phyloP scores from a whole-genome alignment of 2,888 invertebrate species.

The Agrotis ipsilon region DNA sequence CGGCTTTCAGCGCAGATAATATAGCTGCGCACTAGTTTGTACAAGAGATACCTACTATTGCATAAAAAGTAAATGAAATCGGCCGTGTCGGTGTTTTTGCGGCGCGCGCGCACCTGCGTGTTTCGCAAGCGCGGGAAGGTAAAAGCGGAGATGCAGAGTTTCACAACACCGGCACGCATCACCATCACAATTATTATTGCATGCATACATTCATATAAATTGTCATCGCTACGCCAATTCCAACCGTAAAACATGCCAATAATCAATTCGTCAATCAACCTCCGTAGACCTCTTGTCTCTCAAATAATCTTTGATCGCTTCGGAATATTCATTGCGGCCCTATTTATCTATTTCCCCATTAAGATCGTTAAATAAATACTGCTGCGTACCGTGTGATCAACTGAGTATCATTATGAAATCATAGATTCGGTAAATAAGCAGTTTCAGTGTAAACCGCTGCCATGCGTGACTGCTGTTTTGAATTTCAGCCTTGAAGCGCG shows the following conservation, averaged over 20 bases:
- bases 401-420: slow-evolving; percentile 43
- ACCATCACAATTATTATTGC: slow-evolving; percentile 57
- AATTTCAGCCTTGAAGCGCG: slow-evolving; percentile 91
- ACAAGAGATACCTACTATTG: slow-evolving; percentile 78
- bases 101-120: slow-evolving; percentile 91
- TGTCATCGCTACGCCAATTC: slow-evolving; percentile 20
- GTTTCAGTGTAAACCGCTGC: slow-evolving; percentile 79
- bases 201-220: slow-evolving; percentile 53
- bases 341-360: slow-evolving; percentile 33
- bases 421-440: slow-evolving; percentile 75
- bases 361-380: slow-evolving; percentile 32
- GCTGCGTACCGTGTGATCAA: slow-evolving; percentile 16
- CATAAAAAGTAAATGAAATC: slow-evolving; percentile 90
- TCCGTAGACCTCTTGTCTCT: slow-evolving; percentile 20
- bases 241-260: slow-evolving; percentile 15
- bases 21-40: slow-evolving; percentile 56
- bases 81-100: slow-evolving; percentile 87
- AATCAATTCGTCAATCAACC: slow-evolving; percentile 17
- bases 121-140: slow-evolving; percentile 90
- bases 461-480: slow-evolving; percentile 91
- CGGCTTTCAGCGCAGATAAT: slow-evolving; percentile 46
- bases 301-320: slow-evolving; percentile 16
- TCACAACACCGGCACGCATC: slow-evolving; percentile 85
- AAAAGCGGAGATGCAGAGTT: slow-evolving; percentile 90
- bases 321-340: slow-evolving; percentile 13